Evolutionary conservation across 2,113 vertebrate species (phyloP).

Genomic region (Phalacrocorax carbo): DNA sequence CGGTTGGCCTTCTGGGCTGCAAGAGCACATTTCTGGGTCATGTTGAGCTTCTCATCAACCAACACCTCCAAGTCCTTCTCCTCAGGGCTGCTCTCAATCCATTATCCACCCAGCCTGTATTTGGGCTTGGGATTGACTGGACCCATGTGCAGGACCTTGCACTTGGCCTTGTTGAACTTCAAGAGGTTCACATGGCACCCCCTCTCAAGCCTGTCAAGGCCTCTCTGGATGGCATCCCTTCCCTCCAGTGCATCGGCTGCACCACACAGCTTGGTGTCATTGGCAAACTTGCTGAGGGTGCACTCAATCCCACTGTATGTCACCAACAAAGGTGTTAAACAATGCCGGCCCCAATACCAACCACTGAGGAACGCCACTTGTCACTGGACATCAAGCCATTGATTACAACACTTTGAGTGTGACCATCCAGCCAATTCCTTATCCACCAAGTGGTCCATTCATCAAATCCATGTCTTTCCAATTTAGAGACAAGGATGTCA

Average conservation of each 20-base stretch:
- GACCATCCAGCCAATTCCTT: neutral
- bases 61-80: no score
- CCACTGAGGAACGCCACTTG: neutral
- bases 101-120: neutral
- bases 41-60: no score
- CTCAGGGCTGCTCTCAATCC: neutral
- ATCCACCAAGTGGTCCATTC: neutral
- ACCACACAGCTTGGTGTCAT: neutral
- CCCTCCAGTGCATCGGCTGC: neutral
- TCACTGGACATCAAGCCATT: neutral
- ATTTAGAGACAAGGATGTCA: neutral
- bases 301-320: neutral
- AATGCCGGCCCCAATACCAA: neutral
- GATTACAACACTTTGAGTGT: neutral
- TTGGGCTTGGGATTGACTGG: neutral
- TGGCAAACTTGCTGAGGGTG: neutral
- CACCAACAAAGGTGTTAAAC: neutral
- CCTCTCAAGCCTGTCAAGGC: neutral
- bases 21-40: no score
- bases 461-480: neutral
- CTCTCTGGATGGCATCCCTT: neutral
- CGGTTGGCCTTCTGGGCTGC: no score
- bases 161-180: neutral
- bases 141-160: neutral
- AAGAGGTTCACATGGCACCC: neutral